Base-by-base conservation (phyloP, 2,888 invertebrate genomes). In the Polydrusus tereticollis region DNA sequence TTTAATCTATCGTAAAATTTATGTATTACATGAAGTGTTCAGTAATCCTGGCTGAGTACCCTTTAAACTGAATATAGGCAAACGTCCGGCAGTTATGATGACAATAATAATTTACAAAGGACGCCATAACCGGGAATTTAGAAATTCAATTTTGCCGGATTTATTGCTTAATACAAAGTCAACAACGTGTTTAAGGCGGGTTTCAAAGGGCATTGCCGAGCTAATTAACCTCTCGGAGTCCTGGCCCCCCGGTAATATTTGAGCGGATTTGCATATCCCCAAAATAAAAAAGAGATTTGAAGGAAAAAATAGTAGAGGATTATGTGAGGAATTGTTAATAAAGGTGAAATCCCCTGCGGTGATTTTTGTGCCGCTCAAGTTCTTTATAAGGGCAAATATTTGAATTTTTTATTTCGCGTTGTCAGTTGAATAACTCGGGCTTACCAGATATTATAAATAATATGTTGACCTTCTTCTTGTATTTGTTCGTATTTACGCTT, bases 81-180 rank as follows among this genome's bases (percentile, higher is more conserved):
- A 47, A 52, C 64, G 58, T 71, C 70, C 70, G 67, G 59, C 72
- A 62, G 59, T 66, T 72, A 72, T 62, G 66, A 67, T 45, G 62
- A 72, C 67, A 67, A 67, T 72, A 72, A 72, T 67, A 72, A 72
- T 67, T 72, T 47, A 62, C 72, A 62, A 66, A 62, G 72, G 45
- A 62, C 55, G 63, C 63, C 50, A 58, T 50, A 64, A 63, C 64
- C 38, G 62, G 26, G 68, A 72, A 64, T 72, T 72, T 72, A 72
- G 67, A 72, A 72, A 72, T 72, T 69, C 68, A 72, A 72, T 72
- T 72, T 72, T 65, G 64, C 47, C 47, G 65, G 69, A 73, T 73
- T 73, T 69, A 69, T 69, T 69, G 73, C 73, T 65, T 73, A 73
- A 73, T 69, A 65, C 73, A 73, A 66, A 73, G 73, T 73, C 69